Conservation (phyloP, 2,113 vertebrate genomes). For the Aphelocoma coerulescens region DNA sequence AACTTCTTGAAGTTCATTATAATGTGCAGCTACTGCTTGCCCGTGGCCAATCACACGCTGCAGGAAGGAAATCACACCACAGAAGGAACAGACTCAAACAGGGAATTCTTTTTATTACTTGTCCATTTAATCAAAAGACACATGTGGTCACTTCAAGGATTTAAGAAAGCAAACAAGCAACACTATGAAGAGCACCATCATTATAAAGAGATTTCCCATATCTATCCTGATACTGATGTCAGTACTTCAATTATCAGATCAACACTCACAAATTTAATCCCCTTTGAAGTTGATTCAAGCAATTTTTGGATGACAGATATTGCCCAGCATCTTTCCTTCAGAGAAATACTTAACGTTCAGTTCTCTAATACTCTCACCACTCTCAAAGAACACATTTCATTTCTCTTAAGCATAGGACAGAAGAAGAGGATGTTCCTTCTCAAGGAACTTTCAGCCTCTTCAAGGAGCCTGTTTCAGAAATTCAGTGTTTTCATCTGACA, state of each 20-base stretch:
- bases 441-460: neutral
- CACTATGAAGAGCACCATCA: neutral
- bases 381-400: neutral
- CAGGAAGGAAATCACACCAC: neutral
- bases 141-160: neutral
- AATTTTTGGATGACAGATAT: neutral
- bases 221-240: neutral
- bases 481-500: neutral
- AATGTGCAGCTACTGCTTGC: constrained; percentile 88
- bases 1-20: constrained; percentile 90
- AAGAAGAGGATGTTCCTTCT: neutral
- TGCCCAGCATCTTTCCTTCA: neutral
- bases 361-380: neutral
- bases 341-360: neutral
- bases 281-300: neutral
- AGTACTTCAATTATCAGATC: neutral
- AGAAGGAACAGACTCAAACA: neutral
- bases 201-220: neutral
- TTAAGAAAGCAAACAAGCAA: neutral
- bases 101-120: neutral
- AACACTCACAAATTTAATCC: neutral
- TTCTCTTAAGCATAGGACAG: neutral
- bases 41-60: constrained; percentile 77
- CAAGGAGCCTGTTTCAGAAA: neutral
- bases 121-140: neutral